These are phyloP conservation scores for Habroteleia sp. DNA, from an alignment of 2,888 invertebrate species.

Conservation along the genomic window DNA sequence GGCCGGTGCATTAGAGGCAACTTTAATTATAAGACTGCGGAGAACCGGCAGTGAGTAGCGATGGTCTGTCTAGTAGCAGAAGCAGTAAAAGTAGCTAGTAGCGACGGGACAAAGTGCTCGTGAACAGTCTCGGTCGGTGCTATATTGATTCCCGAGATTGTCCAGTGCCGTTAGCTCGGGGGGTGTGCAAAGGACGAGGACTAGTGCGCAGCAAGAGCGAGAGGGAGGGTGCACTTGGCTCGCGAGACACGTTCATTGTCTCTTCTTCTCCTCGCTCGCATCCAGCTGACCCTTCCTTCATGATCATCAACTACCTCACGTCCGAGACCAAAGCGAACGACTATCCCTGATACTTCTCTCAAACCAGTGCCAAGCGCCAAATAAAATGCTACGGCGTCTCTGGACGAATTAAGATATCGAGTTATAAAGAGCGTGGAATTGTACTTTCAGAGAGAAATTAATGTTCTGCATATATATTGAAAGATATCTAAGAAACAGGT, in stretches of 20 bases:
- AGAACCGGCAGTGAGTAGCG: conserved; percentile 59
- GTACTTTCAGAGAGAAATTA: no score
- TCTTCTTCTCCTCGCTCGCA: conserved; percentile 64
- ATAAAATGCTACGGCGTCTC: conserved; percentile 66
- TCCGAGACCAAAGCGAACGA: conserved; percentile 61
- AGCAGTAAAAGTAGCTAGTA: conserved; percentile 59
- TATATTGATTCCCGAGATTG: conserved; percentile 74
- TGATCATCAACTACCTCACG: conserved; percentile 72
- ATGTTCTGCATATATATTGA: no score
- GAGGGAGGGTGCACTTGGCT: conserved; percentile 70
- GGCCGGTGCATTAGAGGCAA: conserved; percentile 70
- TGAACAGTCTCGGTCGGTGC: conserved; percentile 67
- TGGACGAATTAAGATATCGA: conserved; percentile 66
- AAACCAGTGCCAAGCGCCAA: conserved; percentile 69
- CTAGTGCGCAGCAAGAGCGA: conserved; percentile 37
- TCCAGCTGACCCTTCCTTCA: conserved; percentile 70
- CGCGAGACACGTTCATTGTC: conserved; percentile 76
- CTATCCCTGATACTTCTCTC: conserved; percentile 62
- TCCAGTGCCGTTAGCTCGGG: conserved; percentile 49
- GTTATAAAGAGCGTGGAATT: neutral
- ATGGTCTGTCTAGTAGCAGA: conserved; percentile 57
- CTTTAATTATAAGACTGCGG: conserved; percentile 70
- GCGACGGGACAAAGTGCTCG: conserved; percentile 66
- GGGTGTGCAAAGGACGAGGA: conserved; percentile 33
- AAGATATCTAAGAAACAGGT: no score